These are phyloP conservation scores for Lycopodina hypogea DNA, from an alignment of 37 sponge, comb jelly and placozoan species.

Conservation along the genomic window DNA sequence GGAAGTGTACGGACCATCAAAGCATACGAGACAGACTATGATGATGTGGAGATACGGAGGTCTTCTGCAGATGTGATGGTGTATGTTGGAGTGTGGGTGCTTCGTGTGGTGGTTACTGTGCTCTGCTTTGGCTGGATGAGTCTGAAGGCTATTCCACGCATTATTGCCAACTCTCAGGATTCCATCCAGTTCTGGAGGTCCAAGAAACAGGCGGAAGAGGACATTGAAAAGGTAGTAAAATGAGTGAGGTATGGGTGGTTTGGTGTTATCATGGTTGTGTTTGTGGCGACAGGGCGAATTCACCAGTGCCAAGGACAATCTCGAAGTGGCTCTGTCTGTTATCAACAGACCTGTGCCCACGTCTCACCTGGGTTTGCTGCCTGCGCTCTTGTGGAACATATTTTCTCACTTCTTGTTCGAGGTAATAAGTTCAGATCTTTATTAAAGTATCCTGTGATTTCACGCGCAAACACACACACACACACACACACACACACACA, in stretches of 20 bases:
- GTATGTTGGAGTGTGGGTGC: constrained; percentile 28
- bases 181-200: constrained; percentile 53
- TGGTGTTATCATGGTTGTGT: neutral
- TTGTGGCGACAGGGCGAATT: constrained; percentile 40
- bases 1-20: constrained; percentile 30
- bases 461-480: neutral
- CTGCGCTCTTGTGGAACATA: constrained; percentile 54
- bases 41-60: neutral
- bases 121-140: constrained; percentile 61
- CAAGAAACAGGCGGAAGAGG: constrained; percentile 54
- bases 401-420: constrained; percentile 47
- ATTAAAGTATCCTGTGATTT: neutral
- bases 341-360: constrained; percentile 56
- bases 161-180: constrained; percentile 19
- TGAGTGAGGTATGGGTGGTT: neutral
- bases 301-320: constrained; percentile 20
- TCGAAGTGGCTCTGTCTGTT: constrained; percentile 45
- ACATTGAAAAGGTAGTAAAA: constrained; percentile 41
- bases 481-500: too few relatives aligned
- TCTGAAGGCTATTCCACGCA: constrained; percentile 33
- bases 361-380: constrained; percentile 21
- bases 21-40: neutral
- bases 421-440: constrained; percentile 14
- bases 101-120: constrained; percentile 43
- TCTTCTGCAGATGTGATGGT: neutral